These are phyloP conservation scores for Lobophora halterata DNA, from an alignment of 2,888 invertebrate genomes.

Conservation along the genomic window DNA sequence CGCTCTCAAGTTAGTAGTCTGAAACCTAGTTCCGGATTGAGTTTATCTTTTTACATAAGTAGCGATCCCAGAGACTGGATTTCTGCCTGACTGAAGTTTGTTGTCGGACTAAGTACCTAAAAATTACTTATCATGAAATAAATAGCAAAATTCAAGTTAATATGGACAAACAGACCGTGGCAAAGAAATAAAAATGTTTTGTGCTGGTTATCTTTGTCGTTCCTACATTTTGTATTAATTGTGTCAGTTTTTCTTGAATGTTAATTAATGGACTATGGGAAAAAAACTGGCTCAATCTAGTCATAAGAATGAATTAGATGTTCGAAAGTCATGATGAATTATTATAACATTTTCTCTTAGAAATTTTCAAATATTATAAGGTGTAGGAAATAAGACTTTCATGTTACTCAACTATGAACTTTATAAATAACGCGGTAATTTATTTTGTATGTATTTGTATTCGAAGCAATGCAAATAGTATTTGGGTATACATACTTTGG, in stretches of 20 bases:
- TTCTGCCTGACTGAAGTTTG: too few relatives aligned
- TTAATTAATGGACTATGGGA: slow-evolving; percentile 58
- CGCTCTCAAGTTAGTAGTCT: too few relatives aligned
- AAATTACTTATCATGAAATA: slow-evolving; percentile 2
- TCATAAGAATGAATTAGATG: slow-evolving; percentile 78
- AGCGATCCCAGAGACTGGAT: too few relatives aligned
- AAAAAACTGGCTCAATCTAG: slow-evolving; percentile 79
- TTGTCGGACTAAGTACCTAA: too few relatives aligned
- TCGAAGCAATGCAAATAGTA: slow-evolving; percentile 53
- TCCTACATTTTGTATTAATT: slow-evolving; percentile 75
- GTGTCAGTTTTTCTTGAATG: slow-evolving; percentile 68
- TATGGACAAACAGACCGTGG: slow-evolving; percentile 1
- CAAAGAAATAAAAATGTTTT: slow-evolving; percentile 36
- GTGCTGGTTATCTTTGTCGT: slow-evolving; percentile 62
- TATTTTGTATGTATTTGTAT: slow-evolving; percentile 52
- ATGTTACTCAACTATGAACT: slow-evolving; percentile 52
- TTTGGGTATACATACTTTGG: slow-evolving; percentile 58
- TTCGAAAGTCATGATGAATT: slow-evolving; percentile 66
- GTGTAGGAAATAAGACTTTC: slow-evolving; percentile 52
- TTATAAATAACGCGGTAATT: slow-evolving; percentile 52
- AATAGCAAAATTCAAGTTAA: not conserved
- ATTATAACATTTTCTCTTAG: slow-evolving; percentile 58
- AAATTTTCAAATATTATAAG: slow-evolving; percentile 64
- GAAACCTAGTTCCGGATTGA: too few relatives aligned
- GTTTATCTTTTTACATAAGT: too few relatives aligned